Evolutionary conservation across 2,113 vertebrate genomes (phyloP).

Genomic region (Marmota flaviventris): DNA sequence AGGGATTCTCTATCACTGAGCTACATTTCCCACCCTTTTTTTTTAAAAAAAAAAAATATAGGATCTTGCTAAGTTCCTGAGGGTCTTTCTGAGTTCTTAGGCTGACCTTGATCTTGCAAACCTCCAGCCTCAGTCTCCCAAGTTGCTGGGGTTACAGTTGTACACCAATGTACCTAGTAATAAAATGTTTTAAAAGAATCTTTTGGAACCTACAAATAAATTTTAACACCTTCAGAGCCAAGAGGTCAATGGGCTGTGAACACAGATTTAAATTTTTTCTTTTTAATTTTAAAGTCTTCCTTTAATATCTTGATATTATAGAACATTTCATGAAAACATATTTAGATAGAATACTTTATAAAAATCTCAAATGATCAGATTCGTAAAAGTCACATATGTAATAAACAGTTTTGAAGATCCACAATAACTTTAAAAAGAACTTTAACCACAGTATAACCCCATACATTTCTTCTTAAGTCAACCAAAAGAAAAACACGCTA

Average conservation of each 20-base stretch:
- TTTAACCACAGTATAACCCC: background rate
- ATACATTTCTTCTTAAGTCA: background rate
- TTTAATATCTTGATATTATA: background rate
- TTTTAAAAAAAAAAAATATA: no score
- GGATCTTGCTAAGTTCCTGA: no score
- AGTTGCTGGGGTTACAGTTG: no score
- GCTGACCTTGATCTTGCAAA: no score
- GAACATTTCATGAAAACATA: conserved; percentile 34
- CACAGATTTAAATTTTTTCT: background rate
- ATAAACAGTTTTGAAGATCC: conserved; percentile 12
- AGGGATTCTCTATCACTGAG: no score
- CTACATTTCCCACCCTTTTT: no score
- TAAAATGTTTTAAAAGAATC: conserved; percentile 26
- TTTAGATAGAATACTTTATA: background rate
- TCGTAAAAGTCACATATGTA: background rate
- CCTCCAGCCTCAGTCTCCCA: no score
- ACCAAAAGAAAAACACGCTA: conserved; percentile 6
- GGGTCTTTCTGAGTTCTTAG: no score
- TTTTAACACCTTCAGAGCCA: background rate
- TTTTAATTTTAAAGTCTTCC: conserved; percentile 35
- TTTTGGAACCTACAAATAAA: background rate
- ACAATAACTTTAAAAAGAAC: background rate
- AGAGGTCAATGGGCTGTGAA: background rate
- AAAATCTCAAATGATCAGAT: conserved; percentile 8
- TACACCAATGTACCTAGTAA: no score